phyloP scores from a whole-genome alignment of 2,797 vertebrate species.

The Trichosurus vulpecula region DNA sequence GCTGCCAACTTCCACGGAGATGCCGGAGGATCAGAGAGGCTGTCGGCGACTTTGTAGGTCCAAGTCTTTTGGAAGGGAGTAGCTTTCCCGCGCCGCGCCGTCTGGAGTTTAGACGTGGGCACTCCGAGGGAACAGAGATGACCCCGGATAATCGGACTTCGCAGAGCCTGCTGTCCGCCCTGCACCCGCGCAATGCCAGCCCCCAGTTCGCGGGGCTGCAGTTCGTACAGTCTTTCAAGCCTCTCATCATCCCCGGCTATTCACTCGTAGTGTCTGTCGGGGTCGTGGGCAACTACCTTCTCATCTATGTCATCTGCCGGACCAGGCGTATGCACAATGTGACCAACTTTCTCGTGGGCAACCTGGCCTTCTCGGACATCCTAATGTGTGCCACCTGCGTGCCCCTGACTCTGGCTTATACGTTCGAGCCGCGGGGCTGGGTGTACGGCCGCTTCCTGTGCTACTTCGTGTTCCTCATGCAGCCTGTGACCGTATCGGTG shows the following conservation, averaged over 20 bases:
- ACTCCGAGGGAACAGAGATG: slow-evolving; percentile 55
- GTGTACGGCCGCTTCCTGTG: slow-evolving; percentile 79
- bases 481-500: slow-evolving; percentile 74
- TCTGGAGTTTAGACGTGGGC: background rate
- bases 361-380: slow-evolving; percentile 82
- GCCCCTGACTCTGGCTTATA: slow-evolving; percentile 75
- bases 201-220: slow-evolving; percentile 81
- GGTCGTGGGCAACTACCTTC: slow-evolving; percentile 81
- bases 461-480: slow-evolving; percentile 80
- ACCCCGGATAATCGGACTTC: slow-evolving; percentile 81
- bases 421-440: slow-evolving; percentile 77
- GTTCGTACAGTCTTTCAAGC: slow-evolving; percentile 82
- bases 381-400: slow-evolving; percentile 81
- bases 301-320: slow-evolving; percentile 82
- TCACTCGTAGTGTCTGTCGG: slow-evolving; percentile 80
- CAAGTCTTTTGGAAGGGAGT: background rate
- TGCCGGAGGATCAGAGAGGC: background rate
- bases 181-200: slow-evolving; percentile 66
- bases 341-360: slow-evolving; percentile 84
- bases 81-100: background rate
- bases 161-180: slow-evolving; percentile 76
- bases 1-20: rapidly evolving
- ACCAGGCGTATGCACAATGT: slow-evolving; percentile 82
- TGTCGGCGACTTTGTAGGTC: background rate
- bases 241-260: slow-evolving; percentile 81